Evolutionary conservation across 2,113 vertebrate species (phyloP), one percentile per base, ranked within the genome.

Genomic region (Uria aalge): DNA sequence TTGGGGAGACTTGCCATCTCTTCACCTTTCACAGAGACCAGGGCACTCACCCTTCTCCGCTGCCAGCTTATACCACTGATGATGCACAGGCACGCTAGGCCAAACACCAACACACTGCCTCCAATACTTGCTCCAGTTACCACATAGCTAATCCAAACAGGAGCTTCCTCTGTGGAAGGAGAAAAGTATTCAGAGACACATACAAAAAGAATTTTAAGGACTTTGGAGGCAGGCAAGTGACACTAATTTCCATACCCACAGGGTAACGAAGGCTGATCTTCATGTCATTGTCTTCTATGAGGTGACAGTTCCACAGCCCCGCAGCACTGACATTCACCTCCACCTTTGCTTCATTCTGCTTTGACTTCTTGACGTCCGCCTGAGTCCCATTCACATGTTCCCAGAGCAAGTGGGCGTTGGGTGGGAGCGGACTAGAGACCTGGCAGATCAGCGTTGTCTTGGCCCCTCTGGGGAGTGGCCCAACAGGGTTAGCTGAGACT

Each of bases 11-110:
- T 68, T 72, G 16, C 22, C 24, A 36, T 43, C 67, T 76, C 40
- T 75, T 84, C 62, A 47, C 17, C 7, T 50, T 72, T 66, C 77
- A 52, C 41, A 12, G 47, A 29, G n/a, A 84, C 36, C 12, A 11
- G 16, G 22, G 55, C n/a, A 96, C 98, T 98, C 74, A 98, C 98
- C 98, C 93, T 96, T 59, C 94, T 97, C 36, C 24, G 55, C 18
- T 92, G 68, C 90, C 96, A 79, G 3, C 3, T 92, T 67, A 76
- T 79, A 36, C 79, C 91, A 30, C 32, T 94, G 63, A 77, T 43
- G 57, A 94, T 71, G 74, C 84, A 89, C 13, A 98, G 30, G 22
- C 69, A 90, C 0, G 1, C 34, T 36, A 97, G 41, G 73, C 72
- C 41, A 77, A 98, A 56, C 11, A 85, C 45, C 73, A 97, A 22